Base-by-base conservation (phyloP, 2,888 invertebrate species). In the Bibio marci region DNA sequence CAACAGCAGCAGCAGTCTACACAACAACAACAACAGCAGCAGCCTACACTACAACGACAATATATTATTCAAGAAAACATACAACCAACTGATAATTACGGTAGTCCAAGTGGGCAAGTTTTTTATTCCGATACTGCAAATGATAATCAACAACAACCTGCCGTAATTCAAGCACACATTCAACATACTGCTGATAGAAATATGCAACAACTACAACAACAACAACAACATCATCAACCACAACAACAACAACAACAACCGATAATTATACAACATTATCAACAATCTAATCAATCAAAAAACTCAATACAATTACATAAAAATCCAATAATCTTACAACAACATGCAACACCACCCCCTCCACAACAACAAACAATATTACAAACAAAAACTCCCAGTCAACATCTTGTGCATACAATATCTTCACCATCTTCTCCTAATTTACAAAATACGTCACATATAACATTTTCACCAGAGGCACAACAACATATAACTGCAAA, bases 11-110 rank as follows among this genome's bases (percentile, higher is more conserved):
- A 48, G 37, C 45, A 46, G 3, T 3, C 38, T 3, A 14, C 32
- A 4, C 30, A n/a, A n/a, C 35, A 50, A 50, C 47, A 46, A 38
- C 35, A 40, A 8, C 43, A 31, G 19, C 47, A 48, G 38, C 46
- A 46, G 2, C 6, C 31, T 2, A 19, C 32, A 7, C 32, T 18
- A 12, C 37, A 32, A 33, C 28, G 19, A 11, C 43, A 43, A 30
- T 40, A 36, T 18, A 32, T 43, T 18, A 17, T 35, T 7, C 42
- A 42, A 25, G 38, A 37, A 10, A 40, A 42, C 4, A 31, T 35
- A 19, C 30, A 36, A 10, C 34, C 28, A 22, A 37, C 12, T 34
- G 34, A 38, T 13, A 38, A 37, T 31, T 40, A 30, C 13, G 22
- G 31, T 27, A 41, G 33, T 19, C 37, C 37, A 18, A 11, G 4